A percentile compares a stretch with the other conserved stretches of the same genome.
These are phyloP conservation scores for Caenorhabditis sinica DNA, from an alignment of 2,888 invertebrate genomes.

Conservation along the genomic window DNA sequence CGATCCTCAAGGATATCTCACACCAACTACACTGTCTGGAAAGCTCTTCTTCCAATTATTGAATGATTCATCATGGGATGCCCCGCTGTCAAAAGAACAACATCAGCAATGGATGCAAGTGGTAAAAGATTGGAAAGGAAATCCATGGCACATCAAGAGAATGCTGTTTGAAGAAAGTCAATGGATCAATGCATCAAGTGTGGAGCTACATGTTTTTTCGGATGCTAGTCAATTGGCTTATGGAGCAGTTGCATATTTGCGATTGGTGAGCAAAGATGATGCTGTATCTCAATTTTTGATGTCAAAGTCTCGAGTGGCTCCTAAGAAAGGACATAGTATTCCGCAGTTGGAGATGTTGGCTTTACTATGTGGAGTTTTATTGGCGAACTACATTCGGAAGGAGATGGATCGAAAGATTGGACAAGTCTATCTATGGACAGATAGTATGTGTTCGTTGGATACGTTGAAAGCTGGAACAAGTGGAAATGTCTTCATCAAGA, in stretches of 20 bases:
- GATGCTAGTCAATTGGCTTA: slow-evolving; percentile 35
- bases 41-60: slow-evolving; percentile 59
- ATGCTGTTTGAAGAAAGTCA: neutral
- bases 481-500: neutral
- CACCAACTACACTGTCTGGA: slow-evolving; percentile 47
- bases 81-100: neutral
- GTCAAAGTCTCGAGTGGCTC: slow-evolving; percentile 64
- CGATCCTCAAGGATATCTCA: slow-evolving; percentile 56
- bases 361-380: neutral
- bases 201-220: slow-evolving; percentile 31
- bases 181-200: too few relatives aligned
- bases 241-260: slow-evolving; percentile 24
- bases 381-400: neutral
- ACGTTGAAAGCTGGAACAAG: neutral
- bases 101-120: neutral
- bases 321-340: neutral
- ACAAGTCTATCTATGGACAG: slow-evolving; percentile 6
- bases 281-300: slow-evolving; percentile 69
- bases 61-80: slow-evolving; percentile 44
- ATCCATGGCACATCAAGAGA: neutral
- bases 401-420: neutral
- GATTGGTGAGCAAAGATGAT: neutral
- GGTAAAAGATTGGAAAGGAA: slow-evolving; percentile 2
- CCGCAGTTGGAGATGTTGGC: slow-evolving; percentile 38
- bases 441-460: slow-evolving; percentile 24